Conservation (phyloP, 2,888 invertebrate genomes). For the Synergus itoensis region DNA sequence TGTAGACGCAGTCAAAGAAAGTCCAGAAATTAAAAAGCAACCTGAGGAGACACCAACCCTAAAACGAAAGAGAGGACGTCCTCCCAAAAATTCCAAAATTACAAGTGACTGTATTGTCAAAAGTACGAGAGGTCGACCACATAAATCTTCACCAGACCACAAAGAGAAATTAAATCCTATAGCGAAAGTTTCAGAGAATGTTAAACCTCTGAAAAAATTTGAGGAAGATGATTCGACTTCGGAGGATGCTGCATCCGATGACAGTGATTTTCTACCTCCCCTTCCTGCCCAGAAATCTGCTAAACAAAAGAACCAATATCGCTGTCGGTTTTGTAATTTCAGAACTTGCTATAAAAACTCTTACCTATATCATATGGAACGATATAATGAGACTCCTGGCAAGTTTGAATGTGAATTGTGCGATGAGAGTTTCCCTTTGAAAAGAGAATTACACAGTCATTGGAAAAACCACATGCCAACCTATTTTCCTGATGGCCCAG, state of each 20-base stretch:
- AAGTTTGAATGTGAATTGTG: slow-evolving; percentile 67
- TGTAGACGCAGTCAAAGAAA: not conserved
- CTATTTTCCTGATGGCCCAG: slow-evolving; percentile 55
- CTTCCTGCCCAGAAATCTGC: too few relatives aligned
- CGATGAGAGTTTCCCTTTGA: slow-evolving; percentile 76
- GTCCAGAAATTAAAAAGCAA: not conserved
- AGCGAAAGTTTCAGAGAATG: not conserved
- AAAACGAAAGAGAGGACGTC: not conserved
- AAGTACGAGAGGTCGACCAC: slow-evolving; percentile 5
- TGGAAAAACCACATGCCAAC: slow-evolving; percentile 45
- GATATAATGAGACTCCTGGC: not conserved
- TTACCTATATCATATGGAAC: not conserved
- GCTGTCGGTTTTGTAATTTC: slow-evolving; percentile 10
- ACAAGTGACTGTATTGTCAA: not conserved
- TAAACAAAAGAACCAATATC: not conserved
- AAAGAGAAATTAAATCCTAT: not conserved
- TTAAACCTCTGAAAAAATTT: not conserved
- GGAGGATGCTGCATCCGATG: not conserved
- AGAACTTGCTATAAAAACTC: not conserved
- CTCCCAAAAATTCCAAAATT: not conserved
- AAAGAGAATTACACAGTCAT: slow-evolving; percentile 75
- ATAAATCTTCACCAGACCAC: not conserved
- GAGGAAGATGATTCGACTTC: not conserved
- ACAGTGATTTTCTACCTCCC: not conserved
- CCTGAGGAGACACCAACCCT: not conserved